Percentiles rank a stretch among this genome's conserved stretches.
Conservation (phyloP, 2,797 vertebrate genomes). For the Coluber constrictor region DNA sequence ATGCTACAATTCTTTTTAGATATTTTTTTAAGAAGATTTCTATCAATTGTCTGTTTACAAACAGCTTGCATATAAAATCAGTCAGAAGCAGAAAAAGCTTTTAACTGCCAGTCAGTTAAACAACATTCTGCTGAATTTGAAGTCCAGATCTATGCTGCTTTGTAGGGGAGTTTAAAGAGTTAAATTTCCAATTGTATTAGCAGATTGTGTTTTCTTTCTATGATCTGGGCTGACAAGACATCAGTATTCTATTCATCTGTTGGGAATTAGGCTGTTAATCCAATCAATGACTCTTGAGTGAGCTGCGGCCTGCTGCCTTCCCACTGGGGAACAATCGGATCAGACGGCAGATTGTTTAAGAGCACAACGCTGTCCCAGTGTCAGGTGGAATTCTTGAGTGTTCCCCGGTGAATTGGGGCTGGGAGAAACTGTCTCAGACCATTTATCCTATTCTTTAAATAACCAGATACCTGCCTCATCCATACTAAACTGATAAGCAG, state of each 20-base stretch:
- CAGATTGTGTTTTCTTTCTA: slow-evolving; percentile 80
- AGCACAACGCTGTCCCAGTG: slow-evolving; percentile 73
- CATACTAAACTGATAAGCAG: slow-evolving; percentile 67
- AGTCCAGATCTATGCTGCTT: slow-evolving; percentile 15
- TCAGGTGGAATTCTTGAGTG: slow-evolving; percentile 80
- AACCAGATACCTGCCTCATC: slow-evolving; percentile 74
- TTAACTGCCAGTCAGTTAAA: not conserved
- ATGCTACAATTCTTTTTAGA: not conserved
- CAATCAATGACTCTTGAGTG: slow-evolving; percentile 90
- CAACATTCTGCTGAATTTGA: slow-evolving; percentile 16
- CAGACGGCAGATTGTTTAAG: slow-evolving; percentile 83
- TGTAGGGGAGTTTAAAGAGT: slow-evolving; percentile 57
- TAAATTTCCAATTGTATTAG: slow-evolving; percentile 74
- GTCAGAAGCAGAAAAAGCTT: not conserved
- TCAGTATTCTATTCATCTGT: slow-evolving; percentile 91
- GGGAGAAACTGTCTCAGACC: slow-evolving; percentile 74
- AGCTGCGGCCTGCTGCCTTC: slow-evolving; percentile 87
- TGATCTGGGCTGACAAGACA: slow-evolving; percentile 86
- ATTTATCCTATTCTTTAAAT: slow-evolving; percentile 77
- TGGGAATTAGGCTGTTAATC: slow-evolving; percentile 98
- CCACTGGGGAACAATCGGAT: slow-evolving; percentile 87
- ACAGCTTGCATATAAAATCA: not conserved
- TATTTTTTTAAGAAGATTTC: not conserved
- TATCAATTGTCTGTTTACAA: not conserved
- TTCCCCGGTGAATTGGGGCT: slow-evolving; percentile 77